A percentile compares a stretch with the other conserved stretches of the same genome.
These are phyloP conservation scores for Kobus ellipsiprymnus DNA, from an alignment of 2,113 vertebrate genomes.

Conservation along the genomic window DNA sequence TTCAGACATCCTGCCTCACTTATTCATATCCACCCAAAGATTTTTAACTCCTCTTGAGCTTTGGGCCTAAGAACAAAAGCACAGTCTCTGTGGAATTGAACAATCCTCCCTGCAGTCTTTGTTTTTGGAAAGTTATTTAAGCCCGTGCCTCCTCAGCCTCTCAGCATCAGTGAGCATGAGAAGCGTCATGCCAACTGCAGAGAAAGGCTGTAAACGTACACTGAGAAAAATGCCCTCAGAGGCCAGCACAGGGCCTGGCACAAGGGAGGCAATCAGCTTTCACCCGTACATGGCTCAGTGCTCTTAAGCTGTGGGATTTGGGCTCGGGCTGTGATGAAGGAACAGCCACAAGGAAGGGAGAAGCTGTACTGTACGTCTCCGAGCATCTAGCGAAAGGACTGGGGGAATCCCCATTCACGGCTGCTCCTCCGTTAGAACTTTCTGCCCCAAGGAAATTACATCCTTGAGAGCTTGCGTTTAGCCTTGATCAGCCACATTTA, in stretches of 20 bases:
- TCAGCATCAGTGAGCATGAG: background rate
- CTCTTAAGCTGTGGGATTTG: background rate
- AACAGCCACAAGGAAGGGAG: background rate
- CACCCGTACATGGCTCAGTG: too few species aligned
- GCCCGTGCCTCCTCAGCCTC: background rate
- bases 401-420: background rate
- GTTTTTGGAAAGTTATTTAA: background rate
- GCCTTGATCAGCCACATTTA: background rate
- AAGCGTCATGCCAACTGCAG: fast-evolving
- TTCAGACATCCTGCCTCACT: background rate
- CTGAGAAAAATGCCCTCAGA: background rate
- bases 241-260: background rate
- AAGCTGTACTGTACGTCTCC: background rate
- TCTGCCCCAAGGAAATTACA: background rate
- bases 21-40: background rate
- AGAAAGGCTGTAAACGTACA: background rate
- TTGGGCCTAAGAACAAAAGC: background rate
- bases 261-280: background rate
- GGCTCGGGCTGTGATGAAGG: background rate
- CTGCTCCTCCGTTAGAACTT: background rate
- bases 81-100: fast-evolving
- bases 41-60: background rate
- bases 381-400: background rate
- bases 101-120: fast-evolving
- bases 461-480: background rate